Evolutionary conservation across 2,113 vertebrate species (phyloP).

Genomic region (Leuciscus idus): DNA sequence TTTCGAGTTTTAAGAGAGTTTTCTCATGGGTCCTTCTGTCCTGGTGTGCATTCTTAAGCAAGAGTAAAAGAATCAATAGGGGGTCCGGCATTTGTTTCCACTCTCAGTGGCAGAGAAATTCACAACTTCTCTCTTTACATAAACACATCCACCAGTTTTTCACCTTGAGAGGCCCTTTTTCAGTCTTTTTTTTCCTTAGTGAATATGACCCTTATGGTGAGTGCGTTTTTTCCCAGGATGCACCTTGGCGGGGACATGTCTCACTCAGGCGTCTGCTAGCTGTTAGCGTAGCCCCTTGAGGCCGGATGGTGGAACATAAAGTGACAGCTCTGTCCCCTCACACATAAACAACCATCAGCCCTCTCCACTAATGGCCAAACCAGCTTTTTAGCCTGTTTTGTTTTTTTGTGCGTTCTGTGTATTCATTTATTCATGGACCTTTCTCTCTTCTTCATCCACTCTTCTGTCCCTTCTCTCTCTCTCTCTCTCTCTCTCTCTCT

Average conservation of each 20-base stretch:
- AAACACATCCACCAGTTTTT: constrained; percentile 48
- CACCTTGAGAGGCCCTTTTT: constrained; percentile 51
- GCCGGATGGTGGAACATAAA: constrained; percentile 61
- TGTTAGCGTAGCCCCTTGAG: constrained; percentile 74
- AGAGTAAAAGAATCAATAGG: constrained; percentile 37
- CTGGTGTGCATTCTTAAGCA: constrained; percentile 7
- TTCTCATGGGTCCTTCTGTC: constrained; percentile 50
- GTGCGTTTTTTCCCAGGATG: constrained; percentile 68
- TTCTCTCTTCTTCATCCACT: constrained; percentile 31
- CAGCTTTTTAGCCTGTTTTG: constrained; percentile 74
- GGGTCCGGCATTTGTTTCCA: constrained; percentile 53
- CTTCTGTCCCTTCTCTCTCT: constrained; percentile 45
- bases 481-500: too few species aligned
- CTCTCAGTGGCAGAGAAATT: constrained; percentile 53
- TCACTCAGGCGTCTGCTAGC: constrained; percentile 73
- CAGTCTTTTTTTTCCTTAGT: constrained; percentile 60
- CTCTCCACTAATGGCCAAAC: constrained; percentile 76
- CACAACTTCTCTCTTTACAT: constrained; percentile 49
- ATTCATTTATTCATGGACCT: constrained; percentile 74
- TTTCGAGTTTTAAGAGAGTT: constrained; percentile 59
- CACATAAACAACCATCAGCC: constrained; percentile 61
- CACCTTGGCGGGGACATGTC: constrained; percentile 72
- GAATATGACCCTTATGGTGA: constrained; percentile 50
- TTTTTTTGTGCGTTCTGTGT: constrained; percentile 67
- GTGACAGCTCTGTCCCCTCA: constrained; percentile 61